Conservation (phyloP, 1,140 invertebrate species). For the Rhyzopertha dominica region DNA sequence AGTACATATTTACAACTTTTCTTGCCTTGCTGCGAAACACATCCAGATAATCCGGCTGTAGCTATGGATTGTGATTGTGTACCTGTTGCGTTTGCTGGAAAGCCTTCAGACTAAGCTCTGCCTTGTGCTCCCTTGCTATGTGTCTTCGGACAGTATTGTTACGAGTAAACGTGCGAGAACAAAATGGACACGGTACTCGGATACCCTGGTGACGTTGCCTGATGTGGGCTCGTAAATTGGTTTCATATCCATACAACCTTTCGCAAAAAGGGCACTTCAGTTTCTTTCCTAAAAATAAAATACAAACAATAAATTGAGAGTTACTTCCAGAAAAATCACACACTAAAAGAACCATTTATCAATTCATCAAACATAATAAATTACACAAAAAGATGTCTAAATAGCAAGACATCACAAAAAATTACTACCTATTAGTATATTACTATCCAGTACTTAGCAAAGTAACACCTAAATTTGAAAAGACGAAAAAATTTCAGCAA, state of each 20-base stretch:
- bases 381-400: neutral
- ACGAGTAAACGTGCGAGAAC: conserved; percentile 82
- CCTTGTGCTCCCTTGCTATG: conserved; percentile 80
- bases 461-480: too few relatives aligned
- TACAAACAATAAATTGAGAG: too few relatives aligned
- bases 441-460: conserved; percentile 1
- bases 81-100: conserved; percentile 56
- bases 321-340: too few relatives aligned
- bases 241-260: conserved; percentile 88
- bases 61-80: conserved; percentile 23
- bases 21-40: too few relatives aligned
- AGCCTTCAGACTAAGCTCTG: conserved; percentile 63
- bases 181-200: conserved; percentile 80
- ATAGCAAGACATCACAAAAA: neutral
- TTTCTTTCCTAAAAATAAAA: conserved; percentile 67
- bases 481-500: too few relatives aligned
- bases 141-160: conserved; percentile 86
- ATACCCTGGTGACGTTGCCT: conserved; percentile 85
- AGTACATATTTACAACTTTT: conserved; percentile 3
- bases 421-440: neutral
- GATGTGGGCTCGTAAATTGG: conserved; percentile 84
- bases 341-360: too few relatives aligned
- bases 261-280: conserved; percentile 89
- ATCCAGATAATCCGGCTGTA: too few relatives aligned
- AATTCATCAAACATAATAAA: too few relatives aligned